Evolutionary conservation across 2,113 vertebrate species (phyloP), one percentile per base, ranked within the genome.

Genomic region (Strix uralensis): DNA sequence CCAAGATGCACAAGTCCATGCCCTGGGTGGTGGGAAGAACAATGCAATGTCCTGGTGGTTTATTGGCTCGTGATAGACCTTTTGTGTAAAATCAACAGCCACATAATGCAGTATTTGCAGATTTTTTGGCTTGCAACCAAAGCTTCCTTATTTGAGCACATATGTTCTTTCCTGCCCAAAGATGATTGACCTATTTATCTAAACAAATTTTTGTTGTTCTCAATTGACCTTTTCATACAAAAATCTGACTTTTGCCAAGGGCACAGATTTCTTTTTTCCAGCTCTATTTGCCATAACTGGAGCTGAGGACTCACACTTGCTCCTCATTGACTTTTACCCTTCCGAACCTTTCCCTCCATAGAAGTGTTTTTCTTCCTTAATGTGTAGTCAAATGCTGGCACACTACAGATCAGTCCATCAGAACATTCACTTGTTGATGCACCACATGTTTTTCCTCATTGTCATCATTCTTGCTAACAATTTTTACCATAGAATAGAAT

Each of bases 391-490:
- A 52, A 55, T 46, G 19, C 16, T 4, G 4, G 18, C 58, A 52
- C 2, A 1, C 59, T 36, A 14, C 14, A 26, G 42, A 6, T 4
- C 46, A 75, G 12, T 46, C 19, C 46, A 11, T 32, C 36, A 14
- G 34, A 40, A 75, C 11, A 5, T 9, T 79, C 9, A 4, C 19
- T 89, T n/a, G 21, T 5, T 3, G 5, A n/a, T 7, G 3, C 21
- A 34, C 4, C 29, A 26, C 0, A 3, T 7, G 4, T 51, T 63
- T 57, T 63, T 22, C 42, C 20, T 71, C 2, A 0, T 34, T 38
- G 42, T 42, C 44, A 15, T 79, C 17, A 51, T 19, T 36, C 51
- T 71, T 51, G 30, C 25, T 23, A 51, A 25, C 3, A 49, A 11
- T 26, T 67, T 47, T 47, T 47, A 20, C 20, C 18, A 47, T 47